Conservation (phyloP, 2,888 invertebrate species). For the Clunio marinus region DNA sequence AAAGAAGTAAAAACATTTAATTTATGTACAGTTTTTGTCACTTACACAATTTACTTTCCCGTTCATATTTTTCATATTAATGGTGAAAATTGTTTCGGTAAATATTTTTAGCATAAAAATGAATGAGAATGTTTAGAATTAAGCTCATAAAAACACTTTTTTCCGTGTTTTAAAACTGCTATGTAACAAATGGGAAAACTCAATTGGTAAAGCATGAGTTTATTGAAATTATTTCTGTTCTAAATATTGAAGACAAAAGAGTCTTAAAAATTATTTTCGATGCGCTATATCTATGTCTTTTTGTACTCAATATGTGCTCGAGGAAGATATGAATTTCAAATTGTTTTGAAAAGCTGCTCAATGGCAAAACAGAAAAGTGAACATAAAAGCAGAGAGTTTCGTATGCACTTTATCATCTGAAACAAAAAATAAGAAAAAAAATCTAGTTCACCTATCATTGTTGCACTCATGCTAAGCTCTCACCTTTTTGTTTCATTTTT, state of each 20-base stretch:
- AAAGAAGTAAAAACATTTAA: background rate
- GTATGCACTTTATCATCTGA: slow-evolving; percentile 12
- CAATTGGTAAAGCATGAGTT: background rate
- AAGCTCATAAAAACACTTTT: slow-evolving; percentile 21
- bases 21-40: slow-evolving; percentile 20
- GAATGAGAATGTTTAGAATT: background rate
- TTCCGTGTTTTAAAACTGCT: background rate
- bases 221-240: background rate
- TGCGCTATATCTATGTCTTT: background rate
- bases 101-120: slow-evolving; percentile 9
- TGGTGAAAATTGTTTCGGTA: background rate
- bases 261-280: slow-evolving; percentile 4
- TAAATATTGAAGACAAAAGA: slow-evolving; percentile 1
- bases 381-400: background rate
- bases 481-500: background rate
- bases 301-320: background rate
- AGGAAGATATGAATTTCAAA: background rate
- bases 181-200: background rate
- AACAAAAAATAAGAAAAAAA: too few species aligned
- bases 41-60: background rate
- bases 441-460: slow-evolving; percentile 24
- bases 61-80: background rate
- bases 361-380: slow-evolving; percentile 4
- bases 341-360: background rate
- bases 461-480: slow-evolving; percentile 7